Conservation (phyloP, 2,797 vertebrate species). For the Xenopus petersii region DNA sequence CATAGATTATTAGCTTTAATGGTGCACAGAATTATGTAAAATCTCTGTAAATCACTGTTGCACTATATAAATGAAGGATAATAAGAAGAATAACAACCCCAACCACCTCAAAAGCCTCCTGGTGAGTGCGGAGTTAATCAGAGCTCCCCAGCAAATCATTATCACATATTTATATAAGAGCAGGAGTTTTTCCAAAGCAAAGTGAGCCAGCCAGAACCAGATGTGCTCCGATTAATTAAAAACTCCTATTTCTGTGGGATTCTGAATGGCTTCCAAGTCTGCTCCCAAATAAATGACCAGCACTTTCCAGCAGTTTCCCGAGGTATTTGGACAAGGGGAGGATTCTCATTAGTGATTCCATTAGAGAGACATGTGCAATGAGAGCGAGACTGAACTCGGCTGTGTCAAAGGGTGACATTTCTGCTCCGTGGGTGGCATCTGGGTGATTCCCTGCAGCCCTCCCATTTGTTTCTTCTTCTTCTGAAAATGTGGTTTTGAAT, state of each 20-base stretch:
- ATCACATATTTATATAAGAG: constrained; percentile 7
- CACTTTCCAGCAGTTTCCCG: not conserved
- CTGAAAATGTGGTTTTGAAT: too few species aligned
- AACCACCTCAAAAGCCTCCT: too few species aligned
- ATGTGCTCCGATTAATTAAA: constrained; percentile 31
- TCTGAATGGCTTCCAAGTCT: constrained; percentile 5
- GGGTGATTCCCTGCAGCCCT: too few species aligned
- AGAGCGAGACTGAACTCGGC: not conserved
- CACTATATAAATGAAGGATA: too few species aligned
- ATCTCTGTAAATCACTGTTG: too few species aligned
- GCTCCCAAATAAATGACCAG: constrained; percentile 10
- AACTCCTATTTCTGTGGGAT: constrained; percentile 2
- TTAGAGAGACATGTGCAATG: not conserved
- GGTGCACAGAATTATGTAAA: too few species aligned
- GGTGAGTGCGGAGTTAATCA: too few species aligned
- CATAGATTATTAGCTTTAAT: too few species aligned
- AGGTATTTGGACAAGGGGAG: not conserved
- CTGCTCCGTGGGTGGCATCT: too few species aligned
- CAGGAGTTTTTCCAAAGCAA: constrained; percentile 9
- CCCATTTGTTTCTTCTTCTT: too few species aligned
- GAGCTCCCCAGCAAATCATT: not conserved
- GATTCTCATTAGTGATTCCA: not conserved
- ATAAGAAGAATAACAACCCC: too few species aligned
- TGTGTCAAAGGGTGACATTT: too few species aligned
- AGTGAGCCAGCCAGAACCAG: not conserved